Evolutionary conservation across 2,797 vertebrate species (phyloP), one percentile per base, ranked within the genome.

Genomic region (Helicolenus hilgendorfi): DNA sequence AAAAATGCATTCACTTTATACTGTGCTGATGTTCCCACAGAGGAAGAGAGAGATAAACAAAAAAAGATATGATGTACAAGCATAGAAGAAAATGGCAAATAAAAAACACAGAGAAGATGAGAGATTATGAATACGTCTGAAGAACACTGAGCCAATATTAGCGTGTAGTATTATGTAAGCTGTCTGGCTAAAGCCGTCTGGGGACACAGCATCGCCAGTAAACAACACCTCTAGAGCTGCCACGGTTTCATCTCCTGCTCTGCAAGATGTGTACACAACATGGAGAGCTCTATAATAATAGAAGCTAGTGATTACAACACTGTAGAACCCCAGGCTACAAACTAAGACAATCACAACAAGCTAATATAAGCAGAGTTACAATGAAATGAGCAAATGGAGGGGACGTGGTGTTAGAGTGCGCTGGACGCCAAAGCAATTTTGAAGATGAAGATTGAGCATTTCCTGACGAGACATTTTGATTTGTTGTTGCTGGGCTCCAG

Each of bases 241-340:
- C 83, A 92, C 71, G 72, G 86, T 80, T 88, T 83, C 69, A 92
- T 86, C 82, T 92, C 20, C 88, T 87, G 87, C 24, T 41, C 69
- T 69, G 56, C n/a, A 49, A 62, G 92, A 95, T 74, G 73, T 90
- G 41, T 58, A 82, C 81, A 38, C 70, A 36, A 18, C 74, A 94
- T 96, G 92, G 93, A 95, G 85, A 92, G 89, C 87, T 93, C 95
- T 90, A 95, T 92, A 74, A 93, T 97, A 96, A 93, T 97, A 96
- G 98, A 97, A 95, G 49, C 63, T 3, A 49, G 22, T 60, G 38
- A 81, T 79, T 49, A 77, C 56, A 83, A 49, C 18, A 55, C 64
- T n/a, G 14, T 5, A 60, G 18, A 86, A 36, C 27, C 31, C 11
- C 15, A 14, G 45, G 60, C 80, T 63, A 59, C 70, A 70, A 53